Conservation (phyloP, 2,797 vertebrate species). For the Chaenodraco wilsoni region DNA sequence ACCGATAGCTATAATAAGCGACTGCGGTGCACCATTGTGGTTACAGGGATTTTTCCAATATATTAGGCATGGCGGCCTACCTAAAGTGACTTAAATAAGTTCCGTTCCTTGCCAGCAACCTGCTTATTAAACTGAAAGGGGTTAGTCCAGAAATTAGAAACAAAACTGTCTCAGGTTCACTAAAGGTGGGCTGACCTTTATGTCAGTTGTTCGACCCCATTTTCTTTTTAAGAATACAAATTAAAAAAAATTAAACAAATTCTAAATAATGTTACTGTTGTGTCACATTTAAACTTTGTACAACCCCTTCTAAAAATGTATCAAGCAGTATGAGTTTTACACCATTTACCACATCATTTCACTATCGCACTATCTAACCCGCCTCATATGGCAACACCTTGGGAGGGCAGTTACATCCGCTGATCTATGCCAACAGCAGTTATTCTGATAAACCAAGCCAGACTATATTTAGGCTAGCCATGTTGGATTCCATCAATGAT, state of each 20-base stretch:
- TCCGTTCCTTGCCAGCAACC: no score
- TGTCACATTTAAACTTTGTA: background rate
- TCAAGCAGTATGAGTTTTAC: background rate
- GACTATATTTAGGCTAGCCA: conserved; percentile 59
- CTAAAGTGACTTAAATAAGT: no score
- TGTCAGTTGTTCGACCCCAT: background rate
- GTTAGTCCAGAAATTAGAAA: no score
- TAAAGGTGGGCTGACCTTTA: no score
- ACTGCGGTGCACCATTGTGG: background rate
- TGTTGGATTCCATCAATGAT: conserved; percentile 22
- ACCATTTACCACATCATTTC: background rate
- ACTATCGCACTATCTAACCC: conserved; percentile 20
- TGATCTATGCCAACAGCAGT: conserved; percentile 57
- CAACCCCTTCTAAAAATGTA: background rate
- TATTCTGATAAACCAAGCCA: conserved; percentile 47
- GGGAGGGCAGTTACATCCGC: conserved; percentile 56
- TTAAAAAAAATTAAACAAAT: no score
- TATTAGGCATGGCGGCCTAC: no score
- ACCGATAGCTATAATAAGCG: background rate
- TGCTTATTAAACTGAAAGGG: no score
- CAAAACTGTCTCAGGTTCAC: no score
- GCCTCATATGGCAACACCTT: conserved; percentile 69
- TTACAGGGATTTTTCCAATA: background rate
- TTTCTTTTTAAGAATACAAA: no score
- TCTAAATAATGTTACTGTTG: background rate